Conservation (phyloP, 1,140 invertebrate species). For the Drosophila ercepeae region DNA sequence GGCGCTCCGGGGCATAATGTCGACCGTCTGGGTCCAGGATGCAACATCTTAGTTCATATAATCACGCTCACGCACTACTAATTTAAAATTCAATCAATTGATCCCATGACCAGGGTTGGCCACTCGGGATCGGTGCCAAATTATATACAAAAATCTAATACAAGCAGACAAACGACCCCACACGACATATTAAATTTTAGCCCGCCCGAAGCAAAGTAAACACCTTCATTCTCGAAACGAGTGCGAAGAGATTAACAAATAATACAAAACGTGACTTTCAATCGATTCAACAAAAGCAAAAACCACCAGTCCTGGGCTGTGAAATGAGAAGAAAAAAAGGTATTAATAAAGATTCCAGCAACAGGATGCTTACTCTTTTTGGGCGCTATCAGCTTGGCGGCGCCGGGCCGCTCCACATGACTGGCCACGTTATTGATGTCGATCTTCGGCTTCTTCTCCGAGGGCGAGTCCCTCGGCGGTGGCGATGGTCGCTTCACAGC, state of each 20-base stretch:
- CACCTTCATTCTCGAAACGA: slow-evolving; percentile 10
- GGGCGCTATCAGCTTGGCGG: slow-evolving; percentile 93
- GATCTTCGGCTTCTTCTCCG: slow-evolving; percentile 91
- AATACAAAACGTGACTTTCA: slow-evolving; percentile 34
- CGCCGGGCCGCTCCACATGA: slow-evolving; percentile 88
- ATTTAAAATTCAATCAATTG: not conserved
- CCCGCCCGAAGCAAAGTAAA: slow-evolving; percentile 40
- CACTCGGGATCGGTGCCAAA: not conserved
- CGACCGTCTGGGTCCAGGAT: slow-evolving; percentile 4
- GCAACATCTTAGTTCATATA: not conserved
- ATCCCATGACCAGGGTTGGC: not conserved
- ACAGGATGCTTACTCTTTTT: slow-evolving; percentile 93
- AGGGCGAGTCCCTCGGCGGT: slow-evolving; percentile 86
- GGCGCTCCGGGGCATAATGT: not conserved
- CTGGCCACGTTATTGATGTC: slow-evolving; percentile 82
- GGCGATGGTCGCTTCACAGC: slow-evolving; percentile 87
- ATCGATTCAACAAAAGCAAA: slow-evolving; percentile 60
- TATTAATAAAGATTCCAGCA: slow-evolving; percentile 51
- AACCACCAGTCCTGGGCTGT: slow-evolving; percentile 61
- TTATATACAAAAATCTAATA: not conserved
- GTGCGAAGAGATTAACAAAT: slow-evolving; percentile 32
- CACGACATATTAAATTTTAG: slow-evolving; percentile 1
- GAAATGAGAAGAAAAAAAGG: slow-evolving; percentile 81
- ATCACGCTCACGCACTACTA: not conserved
- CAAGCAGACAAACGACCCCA: slow-evolving; percentile 4